phyloP scores from a whole-genome alignment of 2,113 vertebrate species.

The Forbesichthys agassizii region DNA sequence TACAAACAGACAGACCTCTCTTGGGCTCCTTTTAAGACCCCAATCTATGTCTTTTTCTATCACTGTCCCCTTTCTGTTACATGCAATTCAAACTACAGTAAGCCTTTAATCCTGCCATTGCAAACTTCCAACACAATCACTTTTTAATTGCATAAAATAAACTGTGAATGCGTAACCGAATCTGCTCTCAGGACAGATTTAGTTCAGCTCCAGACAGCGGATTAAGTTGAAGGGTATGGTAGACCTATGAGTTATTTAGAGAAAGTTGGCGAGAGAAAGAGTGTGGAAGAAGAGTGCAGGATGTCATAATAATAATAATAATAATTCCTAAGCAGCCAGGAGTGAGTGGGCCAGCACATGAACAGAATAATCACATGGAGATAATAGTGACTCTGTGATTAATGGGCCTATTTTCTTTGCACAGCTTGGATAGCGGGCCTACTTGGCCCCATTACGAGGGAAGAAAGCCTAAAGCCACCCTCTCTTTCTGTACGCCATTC shows the following conservation, averaged over 20 bases:
- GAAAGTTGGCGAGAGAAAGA: conserved; percentile 25
- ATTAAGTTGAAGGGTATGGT: conserved; percentile 57
- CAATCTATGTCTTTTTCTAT: conserved; percentile 19
- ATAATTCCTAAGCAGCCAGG: conserved; percentile 49
- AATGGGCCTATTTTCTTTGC: conserved; percentile 70
- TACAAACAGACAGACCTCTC: conserved; percentile 4
- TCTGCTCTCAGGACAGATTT: conserved; percentile 58
- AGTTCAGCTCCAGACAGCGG: conserved; percentile 42
- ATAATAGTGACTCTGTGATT: conserved; percentile 71
- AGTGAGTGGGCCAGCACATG: conserved; percentile 49
- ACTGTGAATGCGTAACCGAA: conserved; percentile 42
- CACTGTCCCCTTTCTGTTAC: conserved; percentile 29
- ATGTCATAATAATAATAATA: conserved; percentile 35
- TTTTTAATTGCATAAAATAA: conserved; percentile 66
- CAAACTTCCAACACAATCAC: conserved; percentile 61
- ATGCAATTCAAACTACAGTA: conserved; percentile 48
- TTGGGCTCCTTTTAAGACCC: conserved; percentile 9
- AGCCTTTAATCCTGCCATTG: conserved; percentile 64
- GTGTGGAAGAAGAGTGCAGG: conserved; percentile 9
- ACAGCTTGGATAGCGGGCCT: conserved; percentile 66
- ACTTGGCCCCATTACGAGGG: conserved; percentile 72
- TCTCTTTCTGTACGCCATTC: conserved; percentile 50
- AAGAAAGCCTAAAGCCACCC: conserved; percentile 62
- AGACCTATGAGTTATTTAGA: conserved; percentile 52
- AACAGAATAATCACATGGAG: conserved; percentile 70